A percentile compares a stretch with the other conserved stretches of the same genome.
These are phyloP conservation scores for Achroia grisella DNA, from an alignment of 1,140 invertebrate genomes.

Conservation along the genomic window DNA sequence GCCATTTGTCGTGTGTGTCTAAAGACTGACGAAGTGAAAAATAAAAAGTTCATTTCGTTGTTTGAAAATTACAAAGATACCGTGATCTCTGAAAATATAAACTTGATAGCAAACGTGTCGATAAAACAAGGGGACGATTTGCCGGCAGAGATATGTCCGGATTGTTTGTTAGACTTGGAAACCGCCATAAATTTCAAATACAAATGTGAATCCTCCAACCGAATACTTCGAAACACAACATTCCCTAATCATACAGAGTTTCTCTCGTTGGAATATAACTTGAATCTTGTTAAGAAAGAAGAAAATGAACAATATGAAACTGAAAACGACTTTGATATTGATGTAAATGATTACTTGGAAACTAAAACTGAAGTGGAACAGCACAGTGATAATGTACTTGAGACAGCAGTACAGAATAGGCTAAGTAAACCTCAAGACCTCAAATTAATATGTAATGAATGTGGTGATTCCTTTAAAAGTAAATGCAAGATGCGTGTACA, in stretches of 20 bases:
- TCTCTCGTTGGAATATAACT: constrained; percentile 5
- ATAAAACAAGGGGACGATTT: constrained; percentile 40
- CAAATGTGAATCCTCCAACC: constrained; percentile 45
- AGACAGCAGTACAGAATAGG: neutral
- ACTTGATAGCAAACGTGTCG: constrained; percentile 33
- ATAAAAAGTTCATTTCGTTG: constrained; percentile 19
- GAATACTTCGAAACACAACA: constrained; percentile 10
- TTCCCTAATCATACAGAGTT: constrained; percentile 4
- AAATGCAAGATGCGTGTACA: constrained; percentile 59
- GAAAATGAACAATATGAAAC: neutral
- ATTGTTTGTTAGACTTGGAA: constrained; percentile 40
- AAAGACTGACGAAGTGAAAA: constrained; percentile 1
- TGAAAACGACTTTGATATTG: constrained; percentile 13
- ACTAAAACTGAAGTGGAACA: neutral
- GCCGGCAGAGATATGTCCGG: constrained; percentile 45
- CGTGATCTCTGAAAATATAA: constrained; percentile 38
- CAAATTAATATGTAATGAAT: constrained; percentile 48
- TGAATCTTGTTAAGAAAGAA: neutral
- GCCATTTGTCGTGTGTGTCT: constrained; percentile 10
- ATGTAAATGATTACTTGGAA: neutral
- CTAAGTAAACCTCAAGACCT: constrained; percentile 26
- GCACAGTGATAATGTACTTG: neutral
- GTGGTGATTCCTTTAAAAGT: constrained; percentile 43
- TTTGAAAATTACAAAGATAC: constrained; percentile 38
- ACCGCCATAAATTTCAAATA: constrained; percentile 41